phyloP scores from a whole-genome alignment of 2,113 vertebrate genomes.

The Lagopus muta region DNA sequence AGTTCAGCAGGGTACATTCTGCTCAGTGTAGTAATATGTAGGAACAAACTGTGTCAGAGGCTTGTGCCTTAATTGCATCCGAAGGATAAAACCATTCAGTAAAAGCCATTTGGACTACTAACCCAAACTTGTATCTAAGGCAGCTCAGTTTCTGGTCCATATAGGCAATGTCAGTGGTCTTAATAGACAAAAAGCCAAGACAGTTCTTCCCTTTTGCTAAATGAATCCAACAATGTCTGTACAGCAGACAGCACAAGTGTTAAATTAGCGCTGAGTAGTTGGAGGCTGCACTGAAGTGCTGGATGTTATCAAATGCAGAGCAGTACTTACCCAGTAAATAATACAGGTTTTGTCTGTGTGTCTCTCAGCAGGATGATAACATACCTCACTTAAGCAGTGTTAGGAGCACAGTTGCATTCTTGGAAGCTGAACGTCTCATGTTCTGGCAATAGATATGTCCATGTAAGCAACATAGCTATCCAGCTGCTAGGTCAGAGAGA shows the following conservation, averaged over 20 bases:
- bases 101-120: neutral
- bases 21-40: fast-evolving
- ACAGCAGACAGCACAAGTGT: neutral
- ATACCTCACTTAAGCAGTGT: neutral
- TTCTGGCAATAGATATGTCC: neutral
- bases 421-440: neutral
- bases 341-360: neutral
- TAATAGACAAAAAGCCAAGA: neutral
- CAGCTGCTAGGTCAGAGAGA: neutral
- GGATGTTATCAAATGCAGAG: neutral
- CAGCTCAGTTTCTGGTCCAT: neutral
- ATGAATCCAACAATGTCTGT: neutral
- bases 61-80: neutral
- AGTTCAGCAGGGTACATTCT: neutral
- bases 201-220: neutral
- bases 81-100: neutral
- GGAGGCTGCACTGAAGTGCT: neutral
- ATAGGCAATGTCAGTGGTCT: neutral
- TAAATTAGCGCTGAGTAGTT: neutral
- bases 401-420: neutral
- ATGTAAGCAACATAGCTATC: neutral
- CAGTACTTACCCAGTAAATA: neutral
- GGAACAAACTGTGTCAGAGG: neutral
- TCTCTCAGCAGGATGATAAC: neutral
- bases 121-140: neutral